Conservation (phyloP, 2,113 vertebrate species). For the Ciconia boyciana region DNA sequence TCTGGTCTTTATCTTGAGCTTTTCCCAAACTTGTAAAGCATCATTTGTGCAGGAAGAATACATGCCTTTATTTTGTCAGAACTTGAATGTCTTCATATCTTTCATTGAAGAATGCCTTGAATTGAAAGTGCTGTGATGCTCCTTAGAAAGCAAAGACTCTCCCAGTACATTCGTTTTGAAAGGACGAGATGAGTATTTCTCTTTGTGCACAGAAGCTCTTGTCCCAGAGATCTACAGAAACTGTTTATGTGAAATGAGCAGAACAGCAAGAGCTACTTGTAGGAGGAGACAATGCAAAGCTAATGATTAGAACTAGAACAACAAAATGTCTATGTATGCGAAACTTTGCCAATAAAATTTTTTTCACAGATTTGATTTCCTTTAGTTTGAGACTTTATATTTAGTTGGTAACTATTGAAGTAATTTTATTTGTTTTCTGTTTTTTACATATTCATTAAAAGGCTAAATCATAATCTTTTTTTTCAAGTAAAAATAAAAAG, state of each 20-base stretch:
- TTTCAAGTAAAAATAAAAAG: not conserved
- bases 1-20: not conserved
- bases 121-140: not conserved
- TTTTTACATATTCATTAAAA: not conserved
- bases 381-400: not conserved
- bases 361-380: not conserved
- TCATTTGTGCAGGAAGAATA: not conserved
- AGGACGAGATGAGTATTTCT: not conserved
- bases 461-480: not conserved
- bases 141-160: not conserved
- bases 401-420: not conserved
- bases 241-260: not conserved
- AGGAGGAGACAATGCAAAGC: not conserved
- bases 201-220: not conserved
- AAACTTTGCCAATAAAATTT: conserved; percentile 1
- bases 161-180: not conserved
- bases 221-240: not conserved
- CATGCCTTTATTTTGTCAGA: not conserved
- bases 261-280: not conserved
- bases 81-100: not conserved
- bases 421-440: not conserved
- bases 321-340: not conserved
- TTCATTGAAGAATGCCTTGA: not conserved
- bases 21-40: not conserved
- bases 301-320: not conserved